phyloP scores from a whole-genome alignment of 2,797 vertebrate genomes.

The Chromis chromis region DNA sequence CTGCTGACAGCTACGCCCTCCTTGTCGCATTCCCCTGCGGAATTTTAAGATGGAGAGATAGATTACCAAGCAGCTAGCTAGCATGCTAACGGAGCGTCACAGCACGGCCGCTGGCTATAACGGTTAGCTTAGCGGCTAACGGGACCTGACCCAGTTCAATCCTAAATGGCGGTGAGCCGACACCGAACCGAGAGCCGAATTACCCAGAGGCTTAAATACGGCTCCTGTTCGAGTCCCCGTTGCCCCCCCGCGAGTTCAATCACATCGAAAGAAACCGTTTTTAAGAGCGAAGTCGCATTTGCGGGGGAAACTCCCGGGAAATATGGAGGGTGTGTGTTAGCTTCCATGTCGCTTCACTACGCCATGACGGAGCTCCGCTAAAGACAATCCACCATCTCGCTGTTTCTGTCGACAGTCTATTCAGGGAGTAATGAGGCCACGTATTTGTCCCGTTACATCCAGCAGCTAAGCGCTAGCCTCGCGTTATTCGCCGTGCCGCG shows the following conservation, averaged over 20 bases:
- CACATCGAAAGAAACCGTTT: accelerated
- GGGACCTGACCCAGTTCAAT: conserved; percentile 62
- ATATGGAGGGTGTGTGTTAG: conserved; percentile 66
- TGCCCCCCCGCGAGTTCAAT: accelerated
- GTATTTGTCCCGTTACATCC: neutral
- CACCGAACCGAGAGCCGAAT: neutral
- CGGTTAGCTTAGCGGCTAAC: conserved; percentile 60
- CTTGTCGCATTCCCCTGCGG: conserved; percentile 80
- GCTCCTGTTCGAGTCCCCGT: accelerated
- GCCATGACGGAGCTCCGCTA: conserved; percentile 58
- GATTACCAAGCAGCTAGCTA: conserved; percentile 70
- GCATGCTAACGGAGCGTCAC: conserved; percentile 53
- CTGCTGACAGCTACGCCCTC: conserved; percentile 79
- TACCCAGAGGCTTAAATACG: accelerated
- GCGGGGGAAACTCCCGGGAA: conserved; percentile 39
- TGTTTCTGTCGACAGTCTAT: neutral
- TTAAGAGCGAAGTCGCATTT: neutral
- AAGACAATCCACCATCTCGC: conserved; percentile 6
- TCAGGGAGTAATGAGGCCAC: neutral
- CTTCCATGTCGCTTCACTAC: conserved; percentile 49
- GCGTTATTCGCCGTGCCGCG: neutral
- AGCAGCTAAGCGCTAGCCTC: neutral
- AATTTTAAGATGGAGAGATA: conserved; percentile 80
- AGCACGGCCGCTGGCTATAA: conserved; percentile 22
- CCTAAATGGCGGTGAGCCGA: conserved; percentile 3